phyloP scores from a whole-genome alignment of 2,888 invertebrate genomes.

The Notodonta ziczac region DNA sequence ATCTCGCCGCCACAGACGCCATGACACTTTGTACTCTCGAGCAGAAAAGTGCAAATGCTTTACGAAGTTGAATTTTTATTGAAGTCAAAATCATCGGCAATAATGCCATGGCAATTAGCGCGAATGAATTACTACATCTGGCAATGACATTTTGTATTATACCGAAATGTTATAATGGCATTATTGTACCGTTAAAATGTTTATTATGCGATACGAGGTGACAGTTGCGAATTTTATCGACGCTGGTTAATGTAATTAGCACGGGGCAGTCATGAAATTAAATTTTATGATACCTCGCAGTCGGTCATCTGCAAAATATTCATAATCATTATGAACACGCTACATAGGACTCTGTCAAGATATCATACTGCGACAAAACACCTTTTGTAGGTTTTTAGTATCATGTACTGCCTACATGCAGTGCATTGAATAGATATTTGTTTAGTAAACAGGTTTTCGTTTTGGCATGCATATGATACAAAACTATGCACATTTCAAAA shows the following conservation, averaged over 20 bases:
- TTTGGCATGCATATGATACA: too few relatives aligned
- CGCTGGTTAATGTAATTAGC: neutral
- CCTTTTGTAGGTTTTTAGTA: neutral
- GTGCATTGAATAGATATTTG: too few relatives aligned
- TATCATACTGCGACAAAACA: neutral
- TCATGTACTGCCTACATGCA: too few relatives aligned
- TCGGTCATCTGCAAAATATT: neutral
- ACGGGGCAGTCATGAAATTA: neutral
- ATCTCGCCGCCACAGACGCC: slow-evolving; percentile 60
- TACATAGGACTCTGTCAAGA: neutral
- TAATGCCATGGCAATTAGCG: slow-evolving; percentile 37
- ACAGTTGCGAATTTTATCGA: slow-evolving; percentile 4
- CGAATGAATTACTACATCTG: slow-evolving; percentile 17
- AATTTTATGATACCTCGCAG: neutral
- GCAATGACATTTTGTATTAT: slow-evolving; percentile 26
- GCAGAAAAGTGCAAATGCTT: slow-evolving; percentile 44
- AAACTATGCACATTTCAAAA: neutral
- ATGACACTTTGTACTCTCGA: slow-evolving; percentile 51
- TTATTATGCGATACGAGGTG: slow-evolving; percentile 3
- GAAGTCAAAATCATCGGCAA: slow-evolving; percentile 41
- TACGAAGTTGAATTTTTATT: slow-evolving; percentile 44
- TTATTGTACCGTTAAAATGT: slow-evolving; percentile 2
- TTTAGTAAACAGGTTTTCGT: too few relatives aligned
- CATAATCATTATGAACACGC: neutral
- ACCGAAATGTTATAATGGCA: slow-evolving; percentile 28